phyloP scores from a whole-genome alignment of 2,113 vertebrate species.

The Calidris pygmaea region DNA sequence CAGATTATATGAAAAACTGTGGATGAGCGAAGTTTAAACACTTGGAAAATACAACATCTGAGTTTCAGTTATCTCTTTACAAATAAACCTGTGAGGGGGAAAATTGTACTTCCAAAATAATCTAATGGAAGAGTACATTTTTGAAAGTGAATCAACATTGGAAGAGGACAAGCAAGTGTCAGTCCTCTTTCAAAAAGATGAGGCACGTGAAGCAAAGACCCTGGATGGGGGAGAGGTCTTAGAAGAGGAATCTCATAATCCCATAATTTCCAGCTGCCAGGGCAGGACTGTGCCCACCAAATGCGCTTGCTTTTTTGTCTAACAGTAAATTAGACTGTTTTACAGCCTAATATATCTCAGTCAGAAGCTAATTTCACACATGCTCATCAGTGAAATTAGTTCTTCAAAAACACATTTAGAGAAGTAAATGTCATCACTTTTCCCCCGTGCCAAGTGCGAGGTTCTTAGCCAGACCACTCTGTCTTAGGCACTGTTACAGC shows the following conservation, averaged over 20 bases:
- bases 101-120: background rate
- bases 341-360: constrained; percentile 31
- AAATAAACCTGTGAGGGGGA: background rate
- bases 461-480: background rate
- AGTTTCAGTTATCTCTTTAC: background rate
- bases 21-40: background rate
- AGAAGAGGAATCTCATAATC: constrained; percentile 1
- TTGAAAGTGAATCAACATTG: background rate
- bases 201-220: background rate
- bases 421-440: constrained; percentile 27
- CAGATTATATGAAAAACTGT: background rate
- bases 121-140: background rate
- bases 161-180: background rate
- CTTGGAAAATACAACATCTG: background rate
- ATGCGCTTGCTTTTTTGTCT: background rate
- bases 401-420: constrained; percentile 39
- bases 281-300: background rate
- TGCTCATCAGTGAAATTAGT: constrained; percentile 43
- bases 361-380: constrained; percentile 54
- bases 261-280: background rate
- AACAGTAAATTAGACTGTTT: constrained; percentile 33
- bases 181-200: background rate
- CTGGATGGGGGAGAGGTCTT: background rate
- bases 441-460: background rate
- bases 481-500: background rate